Base-by-base conservation (phyloP, 2,113 vertebrate species). In the Porphyrio hochstetteri region DNA sequence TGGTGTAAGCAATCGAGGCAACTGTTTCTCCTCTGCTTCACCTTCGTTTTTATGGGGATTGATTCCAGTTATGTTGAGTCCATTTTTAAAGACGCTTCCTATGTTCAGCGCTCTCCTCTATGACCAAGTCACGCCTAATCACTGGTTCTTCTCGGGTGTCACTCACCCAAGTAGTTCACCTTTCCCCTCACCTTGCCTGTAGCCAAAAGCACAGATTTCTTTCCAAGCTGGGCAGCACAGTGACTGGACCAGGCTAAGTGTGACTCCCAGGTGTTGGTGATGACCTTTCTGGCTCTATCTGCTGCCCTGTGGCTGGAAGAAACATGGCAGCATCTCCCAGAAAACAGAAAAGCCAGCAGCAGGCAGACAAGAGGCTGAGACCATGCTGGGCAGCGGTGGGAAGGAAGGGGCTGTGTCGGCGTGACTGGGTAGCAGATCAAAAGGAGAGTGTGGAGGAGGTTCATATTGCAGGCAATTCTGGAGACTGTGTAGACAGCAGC, bases 341-440 rank as follows among this genome's bases (percentile, higher is more conserved):
- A 8, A 36, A 70, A 50, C 42, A 65, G n/a, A 57, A 42, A 16
- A 84, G 11, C 7, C 84, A 31, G 24, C 28, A 82, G 56, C 38
- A 59, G 38, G 31, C 28, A 55, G 48, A 11, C 0, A 0, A 9
- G 16, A 29, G 38, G 8, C n/a, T 0, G 1, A 55, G 60, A 14
- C 16, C 52, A 23, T 0, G 0, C 0, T 5, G 28, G 28, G 53
- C 33, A n/a, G 11, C 0, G 3, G 4, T n/a, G 48, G 28, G 36
- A 10, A 64, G 48, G 16, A 38, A 82, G 50, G 23, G n/a, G 18
- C 1, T 60, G 9, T 69, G 24, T 13, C 5, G 3, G 15, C 44
- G 44, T 20, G 16, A 13, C 10, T 33, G 59, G 8, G 15, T 4
- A 68, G 57, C 56, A 75, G 27, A 42, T 13, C 10, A 20, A 55